These are phyloP conservation scores for Botia kubotai DNA, from an alignment of 2,797 vertebrate species.

Conservation along the genomic window DNA sequence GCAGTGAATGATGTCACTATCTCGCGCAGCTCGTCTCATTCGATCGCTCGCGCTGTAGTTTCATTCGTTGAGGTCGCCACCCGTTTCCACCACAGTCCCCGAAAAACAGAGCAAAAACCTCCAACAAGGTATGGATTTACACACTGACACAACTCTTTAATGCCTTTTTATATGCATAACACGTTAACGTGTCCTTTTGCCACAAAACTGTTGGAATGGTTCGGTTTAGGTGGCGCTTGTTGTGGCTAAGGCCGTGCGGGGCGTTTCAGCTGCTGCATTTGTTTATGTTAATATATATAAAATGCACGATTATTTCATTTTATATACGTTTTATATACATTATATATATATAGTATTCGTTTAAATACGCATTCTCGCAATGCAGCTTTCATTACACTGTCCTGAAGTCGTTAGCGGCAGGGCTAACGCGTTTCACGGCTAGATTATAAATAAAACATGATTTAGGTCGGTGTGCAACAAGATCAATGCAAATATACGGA, in stretches of 20 bases:
- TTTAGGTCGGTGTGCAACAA: not conserved
- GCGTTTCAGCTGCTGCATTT: not conserved
- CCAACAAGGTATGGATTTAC: conserved; percentile 48
- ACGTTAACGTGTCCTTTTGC: not conserved
- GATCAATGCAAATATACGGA: not conserved
- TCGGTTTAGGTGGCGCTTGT: not conserved
- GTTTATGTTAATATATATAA: no score
- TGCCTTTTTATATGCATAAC: not conserved
- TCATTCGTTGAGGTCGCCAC: not conserved
- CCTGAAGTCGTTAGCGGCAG: conserved; percentile 20
- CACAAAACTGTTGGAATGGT: no score
- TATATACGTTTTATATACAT: not conserved
- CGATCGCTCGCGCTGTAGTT: conserved; percentile 19
- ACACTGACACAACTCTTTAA: not conserved
- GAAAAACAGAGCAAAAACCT: conserved; percentile 33
- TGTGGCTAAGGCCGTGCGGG: not conserved
- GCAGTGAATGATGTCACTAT: conserved; percentile 62
- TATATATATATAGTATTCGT: no score
- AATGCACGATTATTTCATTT: no score
- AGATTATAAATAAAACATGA: not conserved
- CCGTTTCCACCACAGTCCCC: conserved; percentile 23
- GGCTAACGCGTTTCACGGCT: conserved; percentile 19
- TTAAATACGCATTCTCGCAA: no score
- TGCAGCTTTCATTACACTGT: no score
- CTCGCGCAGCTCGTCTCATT: conserved; percentile 31